Percentiles rank a stretch among this genome's conserved stretches.
Evolutionary conservation across 2,113 vertebrate species (phyloP).

Genomic region (Phalacrocorax pelagicus): DNA sequence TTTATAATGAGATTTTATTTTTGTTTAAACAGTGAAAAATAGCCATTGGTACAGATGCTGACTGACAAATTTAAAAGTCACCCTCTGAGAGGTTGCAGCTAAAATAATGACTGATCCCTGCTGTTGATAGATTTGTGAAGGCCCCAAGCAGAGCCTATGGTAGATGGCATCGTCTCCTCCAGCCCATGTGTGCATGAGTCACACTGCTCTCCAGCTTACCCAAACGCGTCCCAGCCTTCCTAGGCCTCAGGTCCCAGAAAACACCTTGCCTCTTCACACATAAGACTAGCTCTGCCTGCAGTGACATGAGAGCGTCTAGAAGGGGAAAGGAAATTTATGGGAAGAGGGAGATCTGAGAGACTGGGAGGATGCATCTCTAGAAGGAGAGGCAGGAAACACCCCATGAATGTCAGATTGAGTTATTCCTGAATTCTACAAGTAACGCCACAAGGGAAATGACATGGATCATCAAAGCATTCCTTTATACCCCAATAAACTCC

Average conservation of each 20-base stretch:
- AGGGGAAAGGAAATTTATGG: not conserved
- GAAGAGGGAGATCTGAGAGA: not conserved
- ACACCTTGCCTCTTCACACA: not conserved
- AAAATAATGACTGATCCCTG: not conserved
- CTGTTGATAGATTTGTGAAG: not conserved
- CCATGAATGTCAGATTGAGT: conserved; percentile 54
- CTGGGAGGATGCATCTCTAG: not conserved
- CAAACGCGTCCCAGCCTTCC: not conserved
- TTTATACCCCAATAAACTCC: conserved; percentile 23
- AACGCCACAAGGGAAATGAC: conserved; percentile 23
- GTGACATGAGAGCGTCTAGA: not conserved
- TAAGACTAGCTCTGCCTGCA: not conserved
- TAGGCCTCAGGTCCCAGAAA: not conserved
- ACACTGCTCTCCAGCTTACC: not conserved
- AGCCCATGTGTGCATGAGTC: not conserved
- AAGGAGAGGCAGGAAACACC: conserved; percentile 42
- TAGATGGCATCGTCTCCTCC: not conserved
- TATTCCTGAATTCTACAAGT: conserved; percentile 46
- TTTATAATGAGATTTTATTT: not conserved
- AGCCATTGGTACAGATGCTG: not conserved
- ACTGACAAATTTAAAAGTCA: not conserved
- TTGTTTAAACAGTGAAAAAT: conserved; percentile 8
- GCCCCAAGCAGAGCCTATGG: not conserved
- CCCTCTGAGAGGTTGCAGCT: not conserved
- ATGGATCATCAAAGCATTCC: conserved; percentile 45